Conservation (phyloP, 1,140 invertebrate genomes). For the Pectinophora gossypiella region DNA sequence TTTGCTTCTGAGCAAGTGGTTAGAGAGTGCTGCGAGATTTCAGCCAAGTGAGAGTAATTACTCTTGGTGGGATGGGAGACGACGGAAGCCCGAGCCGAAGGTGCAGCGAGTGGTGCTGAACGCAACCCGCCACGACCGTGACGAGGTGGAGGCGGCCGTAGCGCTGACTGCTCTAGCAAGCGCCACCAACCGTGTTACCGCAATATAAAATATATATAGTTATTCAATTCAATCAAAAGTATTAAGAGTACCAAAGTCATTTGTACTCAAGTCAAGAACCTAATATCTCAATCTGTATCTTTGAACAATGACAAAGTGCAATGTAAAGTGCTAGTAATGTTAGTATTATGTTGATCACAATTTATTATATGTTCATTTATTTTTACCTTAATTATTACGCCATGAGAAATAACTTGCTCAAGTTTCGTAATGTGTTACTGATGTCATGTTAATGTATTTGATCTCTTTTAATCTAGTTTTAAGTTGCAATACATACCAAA, state of each 20-base stretch:
- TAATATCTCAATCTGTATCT: too few relatives aligned
- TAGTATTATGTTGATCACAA: not conserved
- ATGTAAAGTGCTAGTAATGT: not conserved
- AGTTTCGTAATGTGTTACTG: slow-evolving; percentile 15
- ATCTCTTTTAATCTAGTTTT: slow-evolving; percentile 47
- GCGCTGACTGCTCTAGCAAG: slow-evolving; percentile 77
- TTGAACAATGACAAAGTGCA: not conserved
- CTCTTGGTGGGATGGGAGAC: slow-evolving; percentile 76
- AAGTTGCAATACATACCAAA: slow-evolving; percentile 34
- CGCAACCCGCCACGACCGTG: slow-evolving; percentile 74
- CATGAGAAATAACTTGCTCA: slow-evolving; percentile 23
- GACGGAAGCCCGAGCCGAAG: slow-evolving; percentile 40
- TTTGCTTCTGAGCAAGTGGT: slow-evolving; percentile 79
- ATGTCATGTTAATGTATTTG: slow-evolving; percentile 24
- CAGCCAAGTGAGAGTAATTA: slow-evolving; percentile 80
- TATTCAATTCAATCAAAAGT: too few relatives aligned
- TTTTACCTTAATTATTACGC: not conserved
- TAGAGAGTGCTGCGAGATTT: slow-evolving; percentile 81
- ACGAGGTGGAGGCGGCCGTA: slow-evolving; percentile 83
- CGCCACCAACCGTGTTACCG: slow-evolving; percentile 39
- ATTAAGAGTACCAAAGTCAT: too few relatives aligned
- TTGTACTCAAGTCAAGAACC: too few relatives aligned
- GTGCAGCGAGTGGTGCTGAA: slow-evolving; percentile 28
- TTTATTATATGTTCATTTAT: not conserved
- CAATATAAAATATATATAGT: slow-evolving; percentile 26